These are phyloP conservation scores for Rousettus madagascariensis DNA, from an alignment of 2,797 vertebrate genomes.

Conservation along the genomic window DNA sequence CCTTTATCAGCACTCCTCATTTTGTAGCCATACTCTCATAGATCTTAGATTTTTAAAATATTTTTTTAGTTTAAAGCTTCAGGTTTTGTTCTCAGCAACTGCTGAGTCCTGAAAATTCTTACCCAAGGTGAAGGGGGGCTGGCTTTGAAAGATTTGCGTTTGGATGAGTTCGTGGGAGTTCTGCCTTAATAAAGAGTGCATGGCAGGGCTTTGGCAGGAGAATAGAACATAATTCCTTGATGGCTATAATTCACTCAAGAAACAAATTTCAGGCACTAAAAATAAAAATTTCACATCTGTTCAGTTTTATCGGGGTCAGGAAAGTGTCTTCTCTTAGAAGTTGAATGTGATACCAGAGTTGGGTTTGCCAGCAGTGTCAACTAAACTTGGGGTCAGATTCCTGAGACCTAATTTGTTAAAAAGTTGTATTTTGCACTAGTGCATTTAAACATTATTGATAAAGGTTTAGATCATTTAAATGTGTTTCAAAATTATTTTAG, in stretches of 20 bases:
- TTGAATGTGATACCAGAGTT: conserved; percentile 60
- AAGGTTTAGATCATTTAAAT: conserved; percentile 49
- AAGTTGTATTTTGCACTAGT: conserved; percentile 52
- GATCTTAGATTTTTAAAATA: background rate
- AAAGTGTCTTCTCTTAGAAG: conserved; percentile 67
- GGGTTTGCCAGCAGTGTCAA: conserved; percentile 54
- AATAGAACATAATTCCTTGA: conserved; percentile 61
- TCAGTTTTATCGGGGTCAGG: conserved; percentile 59
- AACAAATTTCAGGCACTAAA: conserved; percentile 68
- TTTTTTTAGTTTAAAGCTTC: background rate
- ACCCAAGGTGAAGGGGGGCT: background rate
- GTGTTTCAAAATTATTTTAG: background rate
- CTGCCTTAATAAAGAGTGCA: conserved; percentile 62
- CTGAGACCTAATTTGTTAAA: conserved; percentile 60
- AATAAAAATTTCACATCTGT: conserved; percentile 71
- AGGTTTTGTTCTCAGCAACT: background rate
- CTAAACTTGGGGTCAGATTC: conserved; percentile 65
- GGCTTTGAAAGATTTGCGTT: conserved; percentile 46
- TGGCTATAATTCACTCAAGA: conserved; percentile 61
- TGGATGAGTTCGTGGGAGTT: conserved; percentile 67
- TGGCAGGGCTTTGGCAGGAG: conserved; percentile 61
- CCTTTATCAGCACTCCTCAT: background rate
- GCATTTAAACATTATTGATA: background rate
- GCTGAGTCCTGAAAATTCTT: conserved; percentile 44
- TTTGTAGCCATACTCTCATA: conserved; percentile 6